Conservation (phyloP, 2,113 vertebrate species). For the Desmodus rotundus region DNA sequence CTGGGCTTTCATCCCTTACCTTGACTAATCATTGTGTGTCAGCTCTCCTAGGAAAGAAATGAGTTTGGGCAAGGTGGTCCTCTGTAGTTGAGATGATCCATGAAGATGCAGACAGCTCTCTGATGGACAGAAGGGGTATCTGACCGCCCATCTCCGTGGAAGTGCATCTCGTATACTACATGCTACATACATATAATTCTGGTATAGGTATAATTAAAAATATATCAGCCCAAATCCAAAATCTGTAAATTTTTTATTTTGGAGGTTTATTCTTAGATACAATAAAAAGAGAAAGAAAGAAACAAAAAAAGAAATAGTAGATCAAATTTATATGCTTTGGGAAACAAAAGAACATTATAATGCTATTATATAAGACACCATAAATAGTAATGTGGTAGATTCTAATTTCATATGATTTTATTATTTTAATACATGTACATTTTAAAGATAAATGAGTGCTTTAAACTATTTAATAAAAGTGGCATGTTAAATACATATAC, state of each 20-base stretch:
- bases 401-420: not conserved
- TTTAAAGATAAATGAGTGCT: not conserved
- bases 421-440: not conserved
- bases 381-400: not conserved
- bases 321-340: not conserved
- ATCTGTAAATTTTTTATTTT: not conserved
- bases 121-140: not conserved
- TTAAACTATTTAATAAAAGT: not conserved
- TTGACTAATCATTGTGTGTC: not conserved
- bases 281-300: not conserved
- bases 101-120: not conserved
- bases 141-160: not conserved
- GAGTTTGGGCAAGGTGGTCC: not conserved
- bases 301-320: not conserved
- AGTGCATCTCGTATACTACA: not conserved
- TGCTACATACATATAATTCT: not conserved
- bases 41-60: not conserved
- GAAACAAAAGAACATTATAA: not conserved
- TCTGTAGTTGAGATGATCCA: not conserved
- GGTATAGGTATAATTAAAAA: not conserved
- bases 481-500: not conserved
- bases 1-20: not conserved
- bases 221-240: not conserved
- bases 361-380: not conserved
- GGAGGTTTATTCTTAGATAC: not conserved